phyloP scores from a whole-genome alignment of 2,113 vertebrate species.

The Cynoglossus semilaevis region DNA sequence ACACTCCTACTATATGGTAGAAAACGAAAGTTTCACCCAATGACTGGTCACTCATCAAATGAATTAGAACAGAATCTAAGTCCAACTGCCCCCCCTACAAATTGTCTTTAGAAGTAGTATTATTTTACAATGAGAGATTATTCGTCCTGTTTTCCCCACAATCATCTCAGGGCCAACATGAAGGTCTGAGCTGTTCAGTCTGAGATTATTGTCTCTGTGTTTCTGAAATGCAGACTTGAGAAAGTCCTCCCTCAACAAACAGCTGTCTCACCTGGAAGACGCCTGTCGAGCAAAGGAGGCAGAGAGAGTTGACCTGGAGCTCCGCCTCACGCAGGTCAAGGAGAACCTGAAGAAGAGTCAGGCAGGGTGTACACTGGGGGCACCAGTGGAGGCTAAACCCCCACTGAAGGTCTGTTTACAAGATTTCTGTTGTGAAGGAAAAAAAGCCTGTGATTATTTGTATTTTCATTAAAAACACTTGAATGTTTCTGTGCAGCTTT shows the following conservation, averaged over 20 bases:
- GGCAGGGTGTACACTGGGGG: constrained; percentile 83
- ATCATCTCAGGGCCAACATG: no score
- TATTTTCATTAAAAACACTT: neutral
- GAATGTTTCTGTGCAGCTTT: constrained; percentile 27
- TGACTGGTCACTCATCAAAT: no score
- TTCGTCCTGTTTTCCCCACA: no score
- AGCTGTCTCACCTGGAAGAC: constrained; percentile 79
- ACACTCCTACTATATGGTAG: no score
- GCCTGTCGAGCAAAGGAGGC: constrained; percentile 85
- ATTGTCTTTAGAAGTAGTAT: no score
- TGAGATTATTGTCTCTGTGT: neutral
- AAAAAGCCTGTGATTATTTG: neutral
- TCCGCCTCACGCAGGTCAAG: constrained; percentile 86
- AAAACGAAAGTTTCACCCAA: no score
- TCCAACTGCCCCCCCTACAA: no score
- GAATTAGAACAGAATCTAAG: no score
- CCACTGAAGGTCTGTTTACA: constrained; percentile 72
- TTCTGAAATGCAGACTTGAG: constrained; percentile 73
- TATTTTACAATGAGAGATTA: no score
- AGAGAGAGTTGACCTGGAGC: constrained; percentile 86
- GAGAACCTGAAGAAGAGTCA: constrained; percentile 89
- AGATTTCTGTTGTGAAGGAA: neutral
- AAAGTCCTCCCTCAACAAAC: constrained; percentile 78
- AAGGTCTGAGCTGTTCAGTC: neutral
- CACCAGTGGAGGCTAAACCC: constrained; percentile 72